These are phyloP conservation scores for Endomychus coccineus DNA, from an alignment of 2,888 invertebrate species.

Conservation along the genomic window DNA sequence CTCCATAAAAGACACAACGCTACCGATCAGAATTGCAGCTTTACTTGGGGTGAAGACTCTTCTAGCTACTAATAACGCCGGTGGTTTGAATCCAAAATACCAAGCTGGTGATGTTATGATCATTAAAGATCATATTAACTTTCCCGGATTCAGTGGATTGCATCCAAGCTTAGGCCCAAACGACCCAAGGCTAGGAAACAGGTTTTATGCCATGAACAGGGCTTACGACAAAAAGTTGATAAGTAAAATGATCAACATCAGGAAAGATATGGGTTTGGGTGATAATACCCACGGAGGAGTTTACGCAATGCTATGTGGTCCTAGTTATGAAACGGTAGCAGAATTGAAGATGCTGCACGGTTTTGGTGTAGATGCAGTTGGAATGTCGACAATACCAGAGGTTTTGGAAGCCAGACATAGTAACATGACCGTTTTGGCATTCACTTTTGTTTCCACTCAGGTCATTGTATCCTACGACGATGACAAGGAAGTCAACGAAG, in stretches of 20 bases:
- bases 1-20: conserved; percentile 77
- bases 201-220: conserved; percentile 81
- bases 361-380: conserved; percentile 73
- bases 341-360: conserved; percentile 71
- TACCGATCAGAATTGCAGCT: conserved; percentile 91
- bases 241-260: conserved; percentile 49
- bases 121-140: conserved; percentile 90
- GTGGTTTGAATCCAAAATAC: conserved; percentile 77
- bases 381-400: conserved; percentile 64
- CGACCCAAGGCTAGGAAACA: conserved; percentile 76
- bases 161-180: conserved; percentile 88
- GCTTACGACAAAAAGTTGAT: conserved; percentile 71
- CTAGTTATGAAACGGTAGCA: conserved; percentile 88
- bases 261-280: conserved; percentile 41
- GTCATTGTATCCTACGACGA: conserved; percentile 43
- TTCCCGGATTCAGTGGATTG: conserved; percentile 86
- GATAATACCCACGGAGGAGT: conserved; percentile 67
- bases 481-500: conserved; percentile 70
- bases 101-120: conserved; percentile 91
- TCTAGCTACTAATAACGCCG: conserved; percentile 81
- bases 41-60: conserved; percentile 76
- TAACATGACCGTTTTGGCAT: conserved; percentile 76
- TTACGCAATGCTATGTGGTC: conserved; percentile 85
- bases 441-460: conserved; percentile 81
- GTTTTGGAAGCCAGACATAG: conserved; percentile 82